Percentiles rank a stretch among this genome's conserved stretches.
phyloP scores from a whole-genome alignment of 2,888 invertebrate genomes.

The Agrypnus murinus region DNA sequence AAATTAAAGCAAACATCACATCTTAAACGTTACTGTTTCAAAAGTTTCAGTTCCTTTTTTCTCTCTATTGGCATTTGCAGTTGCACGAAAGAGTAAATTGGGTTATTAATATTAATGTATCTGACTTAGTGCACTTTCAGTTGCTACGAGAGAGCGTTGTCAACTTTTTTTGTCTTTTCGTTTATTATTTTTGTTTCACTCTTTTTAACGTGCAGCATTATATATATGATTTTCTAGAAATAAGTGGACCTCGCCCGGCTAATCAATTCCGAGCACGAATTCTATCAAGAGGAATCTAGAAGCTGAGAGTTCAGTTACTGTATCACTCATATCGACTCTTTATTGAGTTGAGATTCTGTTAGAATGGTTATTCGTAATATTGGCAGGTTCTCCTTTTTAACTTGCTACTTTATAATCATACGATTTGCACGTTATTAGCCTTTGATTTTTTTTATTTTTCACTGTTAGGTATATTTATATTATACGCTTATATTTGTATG shows the following conservation, averaged over 20 bases:
- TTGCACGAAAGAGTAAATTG: no score
- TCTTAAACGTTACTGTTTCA: no score
- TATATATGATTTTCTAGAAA: conserved; percentile 42
- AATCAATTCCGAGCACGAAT: conserved; percentile 56
- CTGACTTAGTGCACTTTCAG: conserved; percentile 16
- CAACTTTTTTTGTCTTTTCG: conserved; percentile 10
- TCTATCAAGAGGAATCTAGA: conserved; percentile 57
- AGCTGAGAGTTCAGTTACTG: conserved; percentile 53
- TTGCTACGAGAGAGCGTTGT: conserved; percentile 15
- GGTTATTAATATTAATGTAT: conserved; percentile 27
- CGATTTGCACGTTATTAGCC: background rate
- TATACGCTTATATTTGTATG: no score
- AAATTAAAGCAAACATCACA: no score
- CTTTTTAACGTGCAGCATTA: conserved; percentile 37
- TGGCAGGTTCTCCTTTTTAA: conserved; percentile 1
- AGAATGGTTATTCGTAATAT: conserved; percentile 23
- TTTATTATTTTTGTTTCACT: background rate
- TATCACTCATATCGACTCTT: conserved; percentile 53
- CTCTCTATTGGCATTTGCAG: no score
- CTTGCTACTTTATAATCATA: conserved; percentile 11
- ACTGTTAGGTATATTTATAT: no score
- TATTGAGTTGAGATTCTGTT: conserved; percentile 42
- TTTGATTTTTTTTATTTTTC: background rate
- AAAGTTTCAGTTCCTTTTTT: no score
- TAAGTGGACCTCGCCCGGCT: conserved; percentile 43